A percentile compares a stretch with the other conserved stretches of the same genome.
Evolutionary conservation across 1,140 invertebrate species (phyloP).

Genomic region (Pentalonia nigronervosa): DNA sequence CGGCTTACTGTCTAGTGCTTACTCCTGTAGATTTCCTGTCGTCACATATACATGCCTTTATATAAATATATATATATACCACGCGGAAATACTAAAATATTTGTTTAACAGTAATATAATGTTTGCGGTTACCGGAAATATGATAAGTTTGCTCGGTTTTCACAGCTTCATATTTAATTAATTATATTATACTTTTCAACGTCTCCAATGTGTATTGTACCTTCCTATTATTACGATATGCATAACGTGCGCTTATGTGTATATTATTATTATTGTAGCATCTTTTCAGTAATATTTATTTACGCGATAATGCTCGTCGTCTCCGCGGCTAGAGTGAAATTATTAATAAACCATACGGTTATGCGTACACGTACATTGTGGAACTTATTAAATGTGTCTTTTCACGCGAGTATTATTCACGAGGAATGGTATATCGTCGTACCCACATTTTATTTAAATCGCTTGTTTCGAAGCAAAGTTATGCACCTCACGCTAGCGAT

Average conservation of each 20-base stretch:
- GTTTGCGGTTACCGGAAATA: neutral
- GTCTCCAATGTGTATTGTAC: too few species aligned
- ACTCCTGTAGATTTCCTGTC: neutral
- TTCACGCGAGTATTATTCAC: neutral
- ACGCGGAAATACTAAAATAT: neutral
- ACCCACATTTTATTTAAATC: neutral
- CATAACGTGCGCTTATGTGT: too few species aligned
- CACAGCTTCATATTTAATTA: neutral
- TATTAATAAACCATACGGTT: neutral
- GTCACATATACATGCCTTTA: neutral
- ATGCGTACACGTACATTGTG: neutral
- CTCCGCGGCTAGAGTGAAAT: neutral
- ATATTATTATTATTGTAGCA: neutral
- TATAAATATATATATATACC: neutral
- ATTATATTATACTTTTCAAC: too few species aligned
- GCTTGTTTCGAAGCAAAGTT: neutral
- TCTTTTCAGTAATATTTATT: neutral
- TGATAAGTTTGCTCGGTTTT: neutral
- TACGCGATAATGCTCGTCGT: neutral
- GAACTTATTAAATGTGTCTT: neutral
- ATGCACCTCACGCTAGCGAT: neutral
- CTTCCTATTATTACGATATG: too few species aligned
- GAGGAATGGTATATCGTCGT: neutral
- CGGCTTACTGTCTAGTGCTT: neutral
- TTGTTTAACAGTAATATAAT: neutral